Conservation (phyloP, 2,797 vertebrate species). For the Tauraco hartlaubi region DNA sequence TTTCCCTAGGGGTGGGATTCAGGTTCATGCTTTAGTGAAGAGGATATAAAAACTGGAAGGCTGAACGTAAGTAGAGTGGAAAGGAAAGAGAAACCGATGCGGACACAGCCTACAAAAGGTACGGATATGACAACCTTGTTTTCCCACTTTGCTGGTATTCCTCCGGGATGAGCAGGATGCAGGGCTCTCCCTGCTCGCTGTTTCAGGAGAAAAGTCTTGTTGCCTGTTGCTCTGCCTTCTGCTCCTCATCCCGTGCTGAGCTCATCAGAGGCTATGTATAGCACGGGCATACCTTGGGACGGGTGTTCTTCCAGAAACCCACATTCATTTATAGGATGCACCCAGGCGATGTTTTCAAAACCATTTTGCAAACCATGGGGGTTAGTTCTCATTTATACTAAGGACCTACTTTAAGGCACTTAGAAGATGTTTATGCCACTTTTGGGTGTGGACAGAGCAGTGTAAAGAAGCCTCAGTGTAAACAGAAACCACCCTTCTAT, state of each 20-base stretch:
- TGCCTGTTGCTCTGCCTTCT: not conserved
- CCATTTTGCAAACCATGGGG: not conserved
- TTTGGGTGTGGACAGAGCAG: conserved; percentile 45
- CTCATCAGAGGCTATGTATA: conserved; percentile 45
- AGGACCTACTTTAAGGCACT: conserved; percentile 63
- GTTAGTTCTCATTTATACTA: not conserved
- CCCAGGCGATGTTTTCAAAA: not conserved
- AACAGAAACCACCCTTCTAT: conserved; percentile 60
- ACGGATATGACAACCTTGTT: not conserved
- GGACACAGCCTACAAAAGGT: not conserved
- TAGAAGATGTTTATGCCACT: conserved; percentile 61
- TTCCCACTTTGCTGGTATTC: not conserved
- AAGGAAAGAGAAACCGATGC: accelerated
- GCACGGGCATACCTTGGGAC: not conserved
- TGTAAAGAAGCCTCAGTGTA: conserved; percentile 30
- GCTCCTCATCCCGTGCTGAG: not conserved
- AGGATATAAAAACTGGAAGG: not conserved
- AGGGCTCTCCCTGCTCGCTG: not conserved
- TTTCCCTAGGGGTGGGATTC: accelerated
- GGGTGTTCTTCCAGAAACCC: conserved; percentile 34
- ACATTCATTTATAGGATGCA: conserved; percentile 35
- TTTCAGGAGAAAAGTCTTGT: not conserved
- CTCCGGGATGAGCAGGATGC: not conserved
- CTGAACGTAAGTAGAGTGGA: not conserved
- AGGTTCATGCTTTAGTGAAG: not conserved